A percentile compares a stretch with the other conserved stretches of the same genome.
These are phyloP conservation scores for Xenopus borealis DNA, from an alignment of 2,113 vertebrate genomes.

Conservation along the genomic window DNA sequence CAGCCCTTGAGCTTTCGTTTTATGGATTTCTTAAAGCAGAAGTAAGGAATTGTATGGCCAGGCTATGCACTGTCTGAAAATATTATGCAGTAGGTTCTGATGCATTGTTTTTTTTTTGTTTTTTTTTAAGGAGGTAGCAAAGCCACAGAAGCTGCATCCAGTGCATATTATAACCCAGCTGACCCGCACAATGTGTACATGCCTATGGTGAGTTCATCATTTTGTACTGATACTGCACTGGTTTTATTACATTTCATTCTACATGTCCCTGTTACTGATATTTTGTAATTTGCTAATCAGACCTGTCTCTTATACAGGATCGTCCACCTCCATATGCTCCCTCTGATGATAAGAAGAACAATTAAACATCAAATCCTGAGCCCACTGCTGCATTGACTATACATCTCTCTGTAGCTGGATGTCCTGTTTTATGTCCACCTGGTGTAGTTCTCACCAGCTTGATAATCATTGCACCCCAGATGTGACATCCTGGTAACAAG, in stretches of 20 bases:
- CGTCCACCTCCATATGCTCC: constrained; percentile 75
- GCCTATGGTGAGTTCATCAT: constrained; percentile 74
- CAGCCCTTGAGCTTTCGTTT: too few species aligned
- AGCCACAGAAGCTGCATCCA: constrained; percentile 79
- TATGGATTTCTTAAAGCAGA: too few species aligned
- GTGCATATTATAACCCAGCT: constrained; percentile 83
- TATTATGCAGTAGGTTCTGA: too few species aligned
- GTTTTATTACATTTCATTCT: too few species aligned
- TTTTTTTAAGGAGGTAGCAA: constrained; percentile 66
- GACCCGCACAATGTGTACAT: constrained; percentile 88
- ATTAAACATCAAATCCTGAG: constrained; percentile 44
- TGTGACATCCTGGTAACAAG: neutral
- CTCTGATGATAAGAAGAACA: constrained; percentile 77
- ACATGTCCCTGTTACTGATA: too few species aligned
- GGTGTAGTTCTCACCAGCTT: neutral
- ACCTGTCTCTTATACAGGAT: constrained; percentile 59
- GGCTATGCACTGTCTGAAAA: too few species aligned
- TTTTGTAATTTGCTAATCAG: neutral
- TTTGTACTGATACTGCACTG: neutral
- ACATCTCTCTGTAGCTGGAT: neutral
- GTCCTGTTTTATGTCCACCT: neutral
- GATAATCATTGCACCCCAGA: neutral
- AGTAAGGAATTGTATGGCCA: too few species aligned
- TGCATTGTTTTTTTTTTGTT: neutral
- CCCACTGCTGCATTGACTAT: neutral